Conservation (phyloP, 2,113 vertebrate species). For the Argyrosomus japonicus region DNA sequence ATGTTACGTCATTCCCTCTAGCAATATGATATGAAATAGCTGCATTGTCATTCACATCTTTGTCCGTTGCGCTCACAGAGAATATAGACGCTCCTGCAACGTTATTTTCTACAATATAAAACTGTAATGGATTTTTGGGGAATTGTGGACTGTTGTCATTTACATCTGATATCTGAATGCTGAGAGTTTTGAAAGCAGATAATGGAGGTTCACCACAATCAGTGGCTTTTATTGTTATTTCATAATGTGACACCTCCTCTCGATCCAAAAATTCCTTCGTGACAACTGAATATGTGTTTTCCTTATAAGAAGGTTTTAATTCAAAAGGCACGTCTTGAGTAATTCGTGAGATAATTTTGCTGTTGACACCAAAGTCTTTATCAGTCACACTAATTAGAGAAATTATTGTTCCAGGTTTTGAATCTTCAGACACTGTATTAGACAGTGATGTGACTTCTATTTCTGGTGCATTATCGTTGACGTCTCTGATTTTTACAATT, state of each 20-base stretch:
- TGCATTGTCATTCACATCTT: slow-evolving; percentile 70
- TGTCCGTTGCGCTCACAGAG: slow-evolving; percentile 71
- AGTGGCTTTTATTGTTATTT: slow-evolving; percentile 73
- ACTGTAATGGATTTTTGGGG: slow-evolving; percentile 31
- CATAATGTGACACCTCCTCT: slow-evolving; percentile 76
- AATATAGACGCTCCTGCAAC: slow-evolving; percentile 65
- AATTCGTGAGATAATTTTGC: slow-evolving; percentile 75
- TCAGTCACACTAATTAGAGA: slow-evolving; percentile 64
- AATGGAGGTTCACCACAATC: slow-evolving; percentile 63
- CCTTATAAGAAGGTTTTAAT: slow-evolving; percentile 74
- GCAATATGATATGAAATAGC: slow-evolving; percentile 61
- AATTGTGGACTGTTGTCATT: slow-evolving; percentile 81
- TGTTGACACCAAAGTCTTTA: slow-evolving; percentile 69
- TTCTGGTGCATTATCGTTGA: slow-evolving; percentile 86
- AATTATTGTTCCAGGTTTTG: slow-evolving; percentile 75
- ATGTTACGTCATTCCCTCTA: slow-evolving; percentile 15
- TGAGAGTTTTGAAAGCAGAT: slow-evolving; percentile 62
- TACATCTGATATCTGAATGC: slow-evolving; percentile 73
- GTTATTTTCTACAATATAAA: slow-evolving; percentile 78
- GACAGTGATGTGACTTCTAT: slow-evolving; percentile 81
- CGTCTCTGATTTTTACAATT: slow-evolving; percentile 79
- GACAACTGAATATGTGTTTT: slow-evolving; percentile 78
- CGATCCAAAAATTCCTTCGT: slow-evolving; percentile 73
- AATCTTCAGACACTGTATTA: slow-evolving; percentile 70
- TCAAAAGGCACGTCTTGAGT: slow-evolving; percentile 65